phyloP scores from a whole-genome alignment of 2,888 invertebrate genomes.

The Mantis religiosa region DNA sequence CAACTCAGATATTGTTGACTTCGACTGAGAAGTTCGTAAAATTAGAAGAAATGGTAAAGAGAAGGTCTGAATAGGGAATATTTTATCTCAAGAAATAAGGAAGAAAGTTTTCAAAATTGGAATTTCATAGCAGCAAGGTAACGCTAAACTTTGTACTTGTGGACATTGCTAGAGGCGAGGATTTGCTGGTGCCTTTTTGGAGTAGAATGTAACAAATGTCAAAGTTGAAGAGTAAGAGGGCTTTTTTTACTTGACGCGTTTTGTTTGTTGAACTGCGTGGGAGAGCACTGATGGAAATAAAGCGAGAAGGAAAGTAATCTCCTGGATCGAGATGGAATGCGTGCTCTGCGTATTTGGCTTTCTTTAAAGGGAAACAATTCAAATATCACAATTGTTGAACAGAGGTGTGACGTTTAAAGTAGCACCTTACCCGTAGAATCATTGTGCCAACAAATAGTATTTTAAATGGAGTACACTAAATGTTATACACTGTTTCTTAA shows the following conservation, averaged over 20 bases:
- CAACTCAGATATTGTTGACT: too few species aligned
- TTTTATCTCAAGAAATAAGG: too few species aligned
- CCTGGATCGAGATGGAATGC: not conserved
- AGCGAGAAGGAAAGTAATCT: not conserved
- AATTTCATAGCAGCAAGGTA: not conserved
- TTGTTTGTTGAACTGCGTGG: not conserved
- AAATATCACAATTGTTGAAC: not conserved
- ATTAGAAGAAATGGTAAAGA: too few species aligned
- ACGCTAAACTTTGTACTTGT: not conserved
- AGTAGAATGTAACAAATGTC: not conserved
- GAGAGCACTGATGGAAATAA: not conserved
- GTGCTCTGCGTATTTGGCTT: not conserved
- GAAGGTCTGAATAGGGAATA: too few species aligned
- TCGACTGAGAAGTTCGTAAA: too few species aligned
- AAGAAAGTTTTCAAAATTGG: too few species aligned
- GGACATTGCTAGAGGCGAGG: not conserved
- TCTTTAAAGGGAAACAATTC: not conserved
- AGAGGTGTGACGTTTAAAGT: not conserved
- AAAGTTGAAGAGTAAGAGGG: not conserved
- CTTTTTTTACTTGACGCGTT: not conserved
- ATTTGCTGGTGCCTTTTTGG: not conserved
- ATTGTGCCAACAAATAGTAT: too few species aligned
- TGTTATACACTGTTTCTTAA: too few species aligned
- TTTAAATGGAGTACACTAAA: too few species aligned
- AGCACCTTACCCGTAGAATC: not conserved